Evolutionary conservation across 1,140 invertebrate species (phyloP), one percentile per base, ranked within the genome.

Genomic region (Colletes gigas): DNA sequence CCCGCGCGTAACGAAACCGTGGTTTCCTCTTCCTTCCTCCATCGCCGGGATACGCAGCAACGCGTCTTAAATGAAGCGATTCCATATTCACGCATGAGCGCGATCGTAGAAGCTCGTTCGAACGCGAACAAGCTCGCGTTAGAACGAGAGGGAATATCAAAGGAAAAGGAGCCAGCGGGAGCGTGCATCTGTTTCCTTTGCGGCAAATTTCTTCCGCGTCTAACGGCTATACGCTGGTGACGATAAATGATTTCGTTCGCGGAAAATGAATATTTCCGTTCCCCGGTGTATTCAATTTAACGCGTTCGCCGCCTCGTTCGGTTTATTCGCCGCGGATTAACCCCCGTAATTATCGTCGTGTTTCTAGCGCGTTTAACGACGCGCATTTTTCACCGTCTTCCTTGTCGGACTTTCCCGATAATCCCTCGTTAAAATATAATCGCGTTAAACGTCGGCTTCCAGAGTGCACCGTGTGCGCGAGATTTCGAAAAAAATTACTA

Each of bases 1-100:
- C 30, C 30, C 30, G 30, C 30, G 30, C 2, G 30, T 30, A 30
- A 30, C 30, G 30, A 30, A 30, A 30, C 30, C 30, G 30, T 30
- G 30, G 30, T 30, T 30, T 30, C 30, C 60, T 47, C 50, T 21
- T 44, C 44, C 9, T n/a, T 9, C 19, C 44, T 6, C 44, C 3
- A 9, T 9, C 6, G 44, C 44, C 70, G n/a, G 19, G 70, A 62
- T 74, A 15, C 57, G 47, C 47, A 59, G 60, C 70, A 71, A 52
- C 66, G 80, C 75, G 72, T 59, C 71, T 83, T 73, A 83, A 85
- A 86, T 86, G 78, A 86, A 86, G 81, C 84, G 84, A 86, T 85
- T 86, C 83, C 71, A 71, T 71, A 76, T 86, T 86, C 84, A 83
- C 84, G 83, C 83, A 78, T 85, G 83, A 85, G 78, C 67, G 83